Percentiles rank a stretch among this genome's conserved stretches.
These are phyloP conservation scores for Urosaurus nigricauda DNA, from an alignment of 2,797 vertebrate species.

Conservation along the genomic window DNA sequence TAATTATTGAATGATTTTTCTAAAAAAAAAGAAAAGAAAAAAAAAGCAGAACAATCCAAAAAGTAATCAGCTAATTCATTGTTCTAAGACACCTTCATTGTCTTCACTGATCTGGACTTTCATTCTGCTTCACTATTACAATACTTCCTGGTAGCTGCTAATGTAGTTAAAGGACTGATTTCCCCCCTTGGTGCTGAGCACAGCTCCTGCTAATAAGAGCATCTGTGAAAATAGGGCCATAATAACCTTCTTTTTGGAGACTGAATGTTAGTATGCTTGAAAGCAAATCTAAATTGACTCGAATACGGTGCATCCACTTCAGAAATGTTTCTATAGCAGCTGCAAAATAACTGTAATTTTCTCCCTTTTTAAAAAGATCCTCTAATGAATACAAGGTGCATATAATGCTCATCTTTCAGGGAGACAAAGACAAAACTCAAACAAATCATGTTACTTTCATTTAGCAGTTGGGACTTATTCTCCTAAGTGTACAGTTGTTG, in stretches of 20 bases:
- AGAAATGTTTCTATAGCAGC: slow-evolving; percentile 75
- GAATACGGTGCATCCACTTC: slow-evolving; percentile 68
- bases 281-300: slow-evolving; percentile 66
- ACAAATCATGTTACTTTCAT: slow-evolving; percentile 75
- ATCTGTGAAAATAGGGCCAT: slow-evolving; percentile 50
- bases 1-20: slow-evolving; percentile 79
- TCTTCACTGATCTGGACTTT: slow-evolving; percentile 75
- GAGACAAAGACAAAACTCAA: slow-evolving; percentile 40
- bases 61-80: slow-evolving; percentile 68
- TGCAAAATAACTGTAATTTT: slow-evolving; percentile 69
- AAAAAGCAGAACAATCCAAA: slow-evolving; percentile 72
- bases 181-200: slow-evolving; percentile 42
- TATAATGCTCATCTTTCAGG: slow-evolving; percentile 65
- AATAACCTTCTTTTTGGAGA: slow-evolving; percentile 61
- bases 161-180: slow-evolving; percentile 57
- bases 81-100: slow-evolving; percentile 65
- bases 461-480: slow-evolving; percentile 85
- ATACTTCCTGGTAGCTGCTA: slow-evolving; percentile 74
- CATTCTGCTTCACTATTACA: slow-evolving; percentile 69
- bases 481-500: slow-evolving; percentile 81
- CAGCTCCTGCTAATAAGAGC: slow-evolving; percentile 41
- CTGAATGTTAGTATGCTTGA: slow-evolving; percentile 61
- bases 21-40: slow-evolving; percentile 55
- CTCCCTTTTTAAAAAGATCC: slow-evolving; percentile 67
- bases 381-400: slow-evolving; percentile 51